Evolutionary conservation across 2,888 invertebrate genomes (phyloP).

Genomic region (Plutella xylostella): DNA sequence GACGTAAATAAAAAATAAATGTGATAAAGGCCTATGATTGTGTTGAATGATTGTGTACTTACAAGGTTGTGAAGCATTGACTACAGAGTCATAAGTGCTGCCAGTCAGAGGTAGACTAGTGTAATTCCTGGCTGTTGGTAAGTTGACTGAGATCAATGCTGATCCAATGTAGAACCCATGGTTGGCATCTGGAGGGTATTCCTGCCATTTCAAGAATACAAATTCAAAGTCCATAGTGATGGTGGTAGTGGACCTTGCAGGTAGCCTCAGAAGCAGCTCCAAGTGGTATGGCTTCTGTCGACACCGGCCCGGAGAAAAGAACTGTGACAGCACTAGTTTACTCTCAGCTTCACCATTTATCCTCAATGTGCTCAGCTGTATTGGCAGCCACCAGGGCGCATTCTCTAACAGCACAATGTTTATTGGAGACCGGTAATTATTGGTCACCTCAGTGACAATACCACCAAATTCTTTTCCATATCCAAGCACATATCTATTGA

Average conservation of each 20-base stretch:
- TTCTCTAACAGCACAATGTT: conserved; percentile 89
- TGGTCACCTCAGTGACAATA: conserved; percentile 86
- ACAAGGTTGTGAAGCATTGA: conserved; percentile 73
- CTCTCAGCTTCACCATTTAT: conserved; percentile 72
- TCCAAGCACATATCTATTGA: conserved; percentile 86
- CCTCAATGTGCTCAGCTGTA: conserved; percentile 89
- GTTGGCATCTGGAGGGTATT: conserved; percentile 99
- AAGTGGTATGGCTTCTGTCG: conserved; percentile 87
- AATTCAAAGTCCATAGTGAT: conserved; percentile 93
- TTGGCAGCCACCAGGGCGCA: conserved; percentile 90
- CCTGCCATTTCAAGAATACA: conserved; percentile 97
- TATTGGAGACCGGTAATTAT: conserved; percentile 80
- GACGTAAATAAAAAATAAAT: background rate
- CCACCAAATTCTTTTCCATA: conserved; percentile 94
- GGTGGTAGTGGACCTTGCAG: conserved; percentile 82
- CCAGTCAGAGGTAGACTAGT: conserved; percentile 81
- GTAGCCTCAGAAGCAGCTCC: conserved; percentile 84
- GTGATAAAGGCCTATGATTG: background rate
- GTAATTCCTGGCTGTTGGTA: conserved; percentile 84
- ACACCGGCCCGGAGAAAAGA: conserved; percentile 82
- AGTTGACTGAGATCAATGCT: conserved; percentile 81
- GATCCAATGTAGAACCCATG: conserved; percentile 97
- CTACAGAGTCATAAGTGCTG: conserved; percentile 73
- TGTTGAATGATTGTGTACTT: conserved; percentile 21
- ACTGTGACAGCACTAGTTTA: conserved; percentile 67